Percentiles rank a stretch among this genome's conserved stretches.
phyloP scores from a whole-genome alignment of 2,888 invertebrate genomes.

The Caenorhabditis sinica region DNA sequence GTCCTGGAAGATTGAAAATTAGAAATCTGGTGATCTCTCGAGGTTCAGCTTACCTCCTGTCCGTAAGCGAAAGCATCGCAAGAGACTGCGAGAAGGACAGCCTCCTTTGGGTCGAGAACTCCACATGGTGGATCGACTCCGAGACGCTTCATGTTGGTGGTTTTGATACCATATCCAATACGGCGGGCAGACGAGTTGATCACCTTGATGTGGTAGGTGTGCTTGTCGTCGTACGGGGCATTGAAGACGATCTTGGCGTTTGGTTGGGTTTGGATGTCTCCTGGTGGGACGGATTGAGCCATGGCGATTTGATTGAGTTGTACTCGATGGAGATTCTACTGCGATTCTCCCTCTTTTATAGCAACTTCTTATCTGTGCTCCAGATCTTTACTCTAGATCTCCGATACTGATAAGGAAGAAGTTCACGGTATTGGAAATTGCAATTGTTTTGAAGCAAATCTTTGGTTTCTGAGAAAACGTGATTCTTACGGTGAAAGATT shows the following conservation, averaged over 20 bases:
- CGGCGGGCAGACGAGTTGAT: too few species aligned
- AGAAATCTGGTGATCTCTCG: not conserved
- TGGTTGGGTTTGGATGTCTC: slow-evolving; percentile 69
- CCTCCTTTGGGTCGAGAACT: slow-evolving; percentile 80
- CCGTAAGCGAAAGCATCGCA: slow-evolving; percentile 79
- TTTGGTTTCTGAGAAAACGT: too few species aligned
- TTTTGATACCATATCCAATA: slow-evolving; percentile 49
- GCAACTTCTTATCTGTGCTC: not conserved
- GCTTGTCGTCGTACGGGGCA: slow-evolving; percentile 77
- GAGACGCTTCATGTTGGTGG: slow-evolving; percentile 79
- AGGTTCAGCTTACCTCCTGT: slow-evolving; percentile 51
- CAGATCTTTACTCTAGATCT: not conserved
- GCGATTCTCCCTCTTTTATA: not conserved
- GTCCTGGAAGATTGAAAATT: slow-evolving; percentile 35
- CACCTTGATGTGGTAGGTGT: slow-evolving; percentile 76
- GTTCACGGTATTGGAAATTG: not conserved
- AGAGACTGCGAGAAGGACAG: slow-evolving; percentile 77
- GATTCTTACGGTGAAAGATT: too few species aligned
- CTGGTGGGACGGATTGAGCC: slow-evolving; percentile 68
- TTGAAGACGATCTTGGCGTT: slow-evolving; percentile 69
- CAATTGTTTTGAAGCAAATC: not conserved
- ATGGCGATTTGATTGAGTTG: slow-evolving; percentile 50
- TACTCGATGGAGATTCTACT: slow-evolving; percentile 6
- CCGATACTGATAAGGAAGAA: not conserved
- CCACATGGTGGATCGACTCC: slow-evolving; percentile 78